phyloP scores from a whole-genome alignment of 2,113 vertebrate species.

The Gobiocypris rarus region DNA sequence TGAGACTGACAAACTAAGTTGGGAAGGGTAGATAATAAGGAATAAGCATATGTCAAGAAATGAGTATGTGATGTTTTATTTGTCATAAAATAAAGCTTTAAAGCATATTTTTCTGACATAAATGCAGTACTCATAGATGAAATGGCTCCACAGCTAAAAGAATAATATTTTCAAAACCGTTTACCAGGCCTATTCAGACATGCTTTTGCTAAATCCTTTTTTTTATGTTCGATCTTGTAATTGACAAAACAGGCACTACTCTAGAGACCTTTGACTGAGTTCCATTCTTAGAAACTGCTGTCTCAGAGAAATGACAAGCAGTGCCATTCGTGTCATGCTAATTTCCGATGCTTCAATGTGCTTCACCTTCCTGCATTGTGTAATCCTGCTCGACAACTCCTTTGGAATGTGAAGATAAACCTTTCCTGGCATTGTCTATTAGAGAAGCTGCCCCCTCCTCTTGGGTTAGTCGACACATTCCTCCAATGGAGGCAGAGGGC shows the following conservation, averaged over 20 bases:
- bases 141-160: background rate
- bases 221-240: background rate
- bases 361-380: slow-evolving; percentile 64
- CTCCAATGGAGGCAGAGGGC: slow-evolving; percentile 44
- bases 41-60: slow-evolving; percentile 6
- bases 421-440: slow-evolving; percentile 73
- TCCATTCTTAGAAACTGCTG: slow-evolving; percentile 63
- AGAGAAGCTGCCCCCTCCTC: slow-evolving; percentile 50
- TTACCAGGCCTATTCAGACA: background rate
- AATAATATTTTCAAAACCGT: background rate
- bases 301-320: slow-evolving; percentile 40
- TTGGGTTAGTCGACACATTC: slow-evolving; percentile 49
- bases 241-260: background rate
- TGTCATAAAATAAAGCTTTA: slow-evolving; percentile 15
- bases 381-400: slow-evolving; percentile 48
- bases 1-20: slow-evolving; percentile 53
- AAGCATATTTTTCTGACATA: background rate
- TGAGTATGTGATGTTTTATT: slow-evolving; percentile 24
- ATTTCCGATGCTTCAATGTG: slow-evolving; percentile 64
- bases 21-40: slow-evolving; percentile 17
- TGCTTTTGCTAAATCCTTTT: background rate
- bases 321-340: slow-evolving; percentile 67
- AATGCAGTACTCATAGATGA: background rate
- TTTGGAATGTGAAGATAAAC: slow-evolving; percentile 69
- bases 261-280: slow-evolving; percentile 22